Percentiles rank a stretch among this genome's conserved stretches.
Conservation (phyloP, 2,113 vertebrate species). For the Phrynosoma blainvillii region DNA sequence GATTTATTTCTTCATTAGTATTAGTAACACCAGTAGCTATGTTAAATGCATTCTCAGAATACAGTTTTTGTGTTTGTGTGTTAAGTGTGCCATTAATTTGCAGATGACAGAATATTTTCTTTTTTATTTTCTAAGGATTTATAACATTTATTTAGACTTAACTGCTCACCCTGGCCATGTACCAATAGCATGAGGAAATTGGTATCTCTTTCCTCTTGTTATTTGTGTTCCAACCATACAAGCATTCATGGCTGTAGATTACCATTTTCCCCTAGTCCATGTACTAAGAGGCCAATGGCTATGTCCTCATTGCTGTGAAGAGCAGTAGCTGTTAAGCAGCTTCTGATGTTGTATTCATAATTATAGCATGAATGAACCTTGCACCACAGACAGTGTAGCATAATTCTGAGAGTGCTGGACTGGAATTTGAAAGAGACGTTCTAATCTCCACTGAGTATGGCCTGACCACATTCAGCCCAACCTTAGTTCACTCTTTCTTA, state of each 20-base stretch:
- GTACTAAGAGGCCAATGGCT: neutral
- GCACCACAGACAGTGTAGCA: too few relatives aligned
- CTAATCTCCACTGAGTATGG: too few relatives aligned
- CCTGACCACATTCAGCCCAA: too few relatives aligned
- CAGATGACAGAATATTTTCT: constrained; percentile 28
- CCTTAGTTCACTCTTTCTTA: too few relatives aligned
- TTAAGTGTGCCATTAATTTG: constrained; percentile 28
- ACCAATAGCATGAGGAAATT: neutral
- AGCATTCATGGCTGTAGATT: neutral
- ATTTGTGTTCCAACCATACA: neutral
- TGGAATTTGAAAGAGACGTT: too few relatives aligned
- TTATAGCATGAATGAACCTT: too few relatives aligned
- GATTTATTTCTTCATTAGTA: constrained; percentile 56
- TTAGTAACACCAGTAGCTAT: constrained; percentile 42
- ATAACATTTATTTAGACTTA: constrained; percentile 23
- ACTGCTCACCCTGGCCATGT: neutral
- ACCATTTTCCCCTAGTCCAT: neutral
- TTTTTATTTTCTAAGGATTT: constrained; percentile 28
- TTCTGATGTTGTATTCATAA: too few relatives aligned
- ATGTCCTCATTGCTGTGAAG: too few relatives aligned
- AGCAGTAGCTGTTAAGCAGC: too few relatives aligned
- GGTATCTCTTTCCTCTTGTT: neutral
- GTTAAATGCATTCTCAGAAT: constrained; percentile 49
- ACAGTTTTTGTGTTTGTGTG: constrained; percentile 7
- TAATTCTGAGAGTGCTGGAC: too few relatives aligned